A percentile compares a stretch with the other conserved stretches of the same genome.
These are phyloP conservation scores for Naso thynnoides DNA, from an alignment of 2,797 vertebrate species.

Conservation along the genomic window DNA sequence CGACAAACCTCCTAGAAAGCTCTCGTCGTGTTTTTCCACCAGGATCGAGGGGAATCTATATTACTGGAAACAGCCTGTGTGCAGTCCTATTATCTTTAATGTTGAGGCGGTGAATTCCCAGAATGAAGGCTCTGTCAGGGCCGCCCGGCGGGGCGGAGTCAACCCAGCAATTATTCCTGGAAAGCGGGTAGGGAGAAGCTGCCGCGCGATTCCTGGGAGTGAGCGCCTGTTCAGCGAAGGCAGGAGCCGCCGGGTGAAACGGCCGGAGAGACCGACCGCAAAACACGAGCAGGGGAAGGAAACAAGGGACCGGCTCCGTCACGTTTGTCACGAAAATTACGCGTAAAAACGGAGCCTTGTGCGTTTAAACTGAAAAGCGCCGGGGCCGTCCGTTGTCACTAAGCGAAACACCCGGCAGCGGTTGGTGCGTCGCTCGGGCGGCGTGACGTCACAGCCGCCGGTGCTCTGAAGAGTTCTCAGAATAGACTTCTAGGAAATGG, in stretches of 20 bases:
- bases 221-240: slow-evolving; percentile 64
- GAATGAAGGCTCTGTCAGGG: slow-evolving; percentile 74
- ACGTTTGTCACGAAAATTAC: neutral
- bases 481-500: slow-evolving; percentile 87
- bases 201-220: slow-evolving; percentile 69
- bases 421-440: slow-evolving; percentile 39
- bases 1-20: slow-evolving; percentile 67
- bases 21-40: slow-evolving; percentile 67
- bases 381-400: neutral
- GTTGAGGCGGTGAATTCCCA: slow-evolving; percentile 80
- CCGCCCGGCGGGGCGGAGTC: slow-evolving; percentile 79
- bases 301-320: too few species aligned
- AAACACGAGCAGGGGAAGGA: fast-evolving
- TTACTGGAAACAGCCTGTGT: slow-evolving; percentile 77
- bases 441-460: slow-evolving; percentile 84
- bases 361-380: too few species aligned
- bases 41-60: slow-evolving; percentile 74
- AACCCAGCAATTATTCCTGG: slow-evolving; percentile 78
- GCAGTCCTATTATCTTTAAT: slow-evolving; percentile 84
- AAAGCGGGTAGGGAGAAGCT: slow-evolving; percentile 84
- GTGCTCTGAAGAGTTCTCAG: slow-evolving; percentile 82
- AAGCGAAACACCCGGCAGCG: slow-evolving; percentile 16
- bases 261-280: neutral
- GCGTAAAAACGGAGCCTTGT: fast-evolving
- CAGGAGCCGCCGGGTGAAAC: slow-evolving; percentile 21